Percentiles rank a stretch among this genome's conserved stretches.
These are phyloP conservation scores for Oxycera nigricornis DNA, from an alignment of 2,888 invertebrate species.

Conservation along the genomic window DNA sequence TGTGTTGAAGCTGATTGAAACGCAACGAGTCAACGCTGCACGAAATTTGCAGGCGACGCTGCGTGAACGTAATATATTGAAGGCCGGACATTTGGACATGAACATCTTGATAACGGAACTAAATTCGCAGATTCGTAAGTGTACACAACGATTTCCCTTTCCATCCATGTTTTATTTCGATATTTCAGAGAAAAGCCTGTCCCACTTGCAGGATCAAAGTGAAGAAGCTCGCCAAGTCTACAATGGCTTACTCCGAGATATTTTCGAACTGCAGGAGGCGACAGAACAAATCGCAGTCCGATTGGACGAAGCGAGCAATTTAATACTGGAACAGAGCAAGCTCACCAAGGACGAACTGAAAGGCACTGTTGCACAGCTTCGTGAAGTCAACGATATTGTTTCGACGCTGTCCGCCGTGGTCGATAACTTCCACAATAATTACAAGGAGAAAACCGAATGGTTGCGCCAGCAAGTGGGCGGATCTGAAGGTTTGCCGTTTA, in stretches of 20 bases:
- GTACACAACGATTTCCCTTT: not conserved
- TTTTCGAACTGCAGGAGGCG: slow-evolving; percentile 64
- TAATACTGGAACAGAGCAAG: slow-evolving; percentile 58
- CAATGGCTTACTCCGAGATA: slow-evolving; percentile 64
- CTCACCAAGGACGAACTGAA: slow-evolving; percentile 63
- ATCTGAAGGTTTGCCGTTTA: slow-evolving; percentile 39
- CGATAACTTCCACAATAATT: slow-evolving; percentile 16
- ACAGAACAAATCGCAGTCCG: slow-evolving; percentile 58
- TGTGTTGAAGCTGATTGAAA: slow-evolving; percentile 37
- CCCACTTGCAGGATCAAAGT: slow-evolving; percentile 62
- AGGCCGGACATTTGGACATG: slow-evolving; percentile 66
- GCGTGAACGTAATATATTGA: slow-evolving; percentile 68
- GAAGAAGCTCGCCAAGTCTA: slow-evolving; percentile 64
- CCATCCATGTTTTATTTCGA: not conserved
- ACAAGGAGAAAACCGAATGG: slow-evolving; percentile 34
- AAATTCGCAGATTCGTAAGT: slow-evolving; percentile 62
- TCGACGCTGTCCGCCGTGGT: slow-evolving; percentile 49
- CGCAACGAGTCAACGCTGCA: slow-evolving; percentile 33
- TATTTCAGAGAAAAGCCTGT: slow-evolving; percentile 52
- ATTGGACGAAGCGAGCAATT: slow-evolving; percentile 32
- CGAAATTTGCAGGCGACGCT: slow-evolving; percentile 65
- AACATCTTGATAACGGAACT: slow-evolving; percentile 64
- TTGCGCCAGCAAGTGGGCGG: slow-evolving; percentile 38
- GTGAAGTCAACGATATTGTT: slow-evolving; percentile 65
- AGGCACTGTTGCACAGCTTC: slow-evolving; percentile 63